Percentiles rank a stretch among this genome's conserved stretches.
Evolutionary conservation across 1,140 invertebrate genomes (phyloP).

Genomic region (Euura lappo): DNA sequence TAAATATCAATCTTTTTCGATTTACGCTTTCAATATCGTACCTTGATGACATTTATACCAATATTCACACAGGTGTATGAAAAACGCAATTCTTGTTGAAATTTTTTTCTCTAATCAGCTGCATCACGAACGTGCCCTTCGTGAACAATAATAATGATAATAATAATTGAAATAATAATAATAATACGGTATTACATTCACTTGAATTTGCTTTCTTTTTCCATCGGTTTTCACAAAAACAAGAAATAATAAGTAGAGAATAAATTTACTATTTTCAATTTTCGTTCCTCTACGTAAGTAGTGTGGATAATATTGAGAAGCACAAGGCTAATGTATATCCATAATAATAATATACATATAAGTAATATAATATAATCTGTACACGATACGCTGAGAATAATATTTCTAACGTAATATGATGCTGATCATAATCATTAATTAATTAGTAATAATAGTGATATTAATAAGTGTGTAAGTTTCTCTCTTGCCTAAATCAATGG

Average conservation of each 20-base stretch:
- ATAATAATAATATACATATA: background rate
- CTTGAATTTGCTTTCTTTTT: too few relatives aligned
- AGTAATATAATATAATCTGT: slow-evolving; percentile 27
- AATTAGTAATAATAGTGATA: background rate
- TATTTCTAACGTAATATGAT: slow-evolving; percentile 27
- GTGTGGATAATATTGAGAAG: background rate
- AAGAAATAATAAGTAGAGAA: too few relatives aligned
- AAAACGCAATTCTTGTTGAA: background rate
- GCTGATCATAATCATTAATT: slow-evolving; percentile 20
- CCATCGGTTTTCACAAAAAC: too few relatives aligned
- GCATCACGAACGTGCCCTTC: background rate
- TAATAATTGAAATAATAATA: slow-evolving; percentile 2
- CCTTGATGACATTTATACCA: too few relatives aligned
- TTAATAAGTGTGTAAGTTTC: slow-evolving; percentile 25
- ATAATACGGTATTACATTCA: background rate
- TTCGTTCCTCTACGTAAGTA: background rate
- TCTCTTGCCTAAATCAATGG: background rate
- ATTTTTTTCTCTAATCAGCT: background rate
- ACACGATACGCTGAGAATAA: slow-evolving; percentile 29
- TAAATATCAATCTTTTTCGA: too few relatives aligned
- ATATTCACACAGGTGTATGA: background rate
- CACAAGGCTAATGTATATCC: background rate
- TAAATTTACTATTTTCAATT: too few relatives aligned
- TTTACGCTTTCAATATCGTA: too few relatives aligned
- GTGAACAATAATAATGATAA: background rate